Evolutionary conservation across 2,113 vertebrate species (phyloP).

Genomic region (Salvator merianae): DNA sequence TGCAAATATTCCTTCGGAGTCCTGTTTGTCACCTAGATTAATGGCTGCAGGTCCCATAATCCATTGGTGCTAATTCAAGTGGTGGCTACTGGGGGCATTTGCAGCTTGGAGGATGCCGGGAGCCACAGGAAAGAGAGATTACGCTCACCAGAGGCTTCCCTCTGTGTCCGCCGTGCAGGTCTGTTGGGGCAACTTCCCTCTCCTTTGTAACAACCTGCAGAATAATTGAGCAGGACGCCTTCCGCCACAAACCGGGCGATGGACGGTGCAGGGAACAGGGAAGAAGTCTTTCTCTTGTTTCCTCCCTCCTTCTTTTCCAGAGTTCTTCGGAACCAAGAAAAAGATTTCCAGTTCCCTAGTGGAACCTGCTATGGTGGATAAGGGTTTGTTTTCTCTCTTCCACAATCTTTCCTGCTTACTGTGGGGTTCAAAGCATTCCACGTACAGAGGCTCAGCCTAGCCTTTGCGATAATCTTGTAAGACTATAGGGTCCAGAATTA

Average conservation of each 20-base stretch:
- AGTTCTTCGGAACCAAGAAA: too few relatives aligned
- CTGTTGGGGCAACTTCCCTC: conserved; percentile 21
- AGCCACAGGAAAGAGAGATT: conserved; percentile 85
- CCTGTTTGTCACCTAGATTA: conserved; percentile 99
- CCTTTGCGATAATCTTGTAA: too few relatives aligned
- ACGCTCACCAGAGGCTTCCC: conserved; percentile 70
- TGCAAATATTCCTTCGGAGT: conserved; percentile 99
- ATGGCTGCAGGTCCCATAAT: conserved; percentile 98
- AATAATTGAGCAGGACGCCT: rapidly evolving
- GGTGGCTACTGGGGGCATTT: conserved; percentile 84
- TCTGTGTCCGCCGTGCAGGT: conserved; percentile 22
- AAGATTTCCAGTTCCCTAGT: too few relatives aligned
- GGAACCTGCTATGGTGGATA: too few relatives aligned
- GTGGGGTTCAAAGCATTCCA: too few relatives aligned
- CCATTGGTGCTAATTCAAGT: conserved; percentile 99
- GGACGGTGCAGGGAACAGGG: rapidly evolving
- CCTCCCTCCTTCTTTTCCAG: background rate
- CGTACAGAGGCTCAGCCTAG: too few relatives aligned
- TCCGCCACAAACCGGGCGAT: rapidly evolving
- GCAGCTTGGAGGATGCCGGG: conserved; percentile 81
- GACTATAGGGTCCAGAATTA: too few relatives aligned
- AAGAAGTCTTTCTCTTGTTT: background rate
- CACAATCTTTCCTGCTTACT: too few relatives aligned
- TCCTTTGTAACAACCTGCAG: background rate
- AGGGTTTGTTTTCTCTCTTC: too few relatives aligned